phyloP scores from a whole-genome alignment of 1,140 invertebrate genomes.

The Oryzaephilus surinamensis region DNA sequence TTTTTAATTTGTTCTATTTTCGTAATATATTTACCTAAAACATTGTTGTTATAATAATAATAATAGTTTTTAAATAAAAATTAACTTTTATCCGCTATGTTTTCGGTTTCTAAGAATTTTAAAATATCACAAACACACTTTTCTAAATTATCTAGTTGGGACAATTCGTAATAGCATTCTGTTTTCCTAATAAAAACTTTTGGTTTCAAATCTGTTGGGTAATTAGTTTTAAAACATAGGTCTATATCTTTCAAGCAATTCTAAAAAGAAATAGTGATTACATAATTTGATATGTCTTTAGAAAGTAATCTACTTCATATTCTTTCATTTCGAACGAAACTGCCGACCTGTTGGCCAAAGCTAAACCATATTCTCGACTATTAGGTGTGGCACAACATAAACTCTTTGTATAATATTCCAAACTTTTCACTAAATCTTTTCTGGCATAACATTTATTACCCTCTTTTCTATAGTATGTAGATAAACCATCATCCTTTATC shows the following conservation, averaged over 20 bases:
- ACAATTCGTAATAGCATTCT: conserved; percentile 23
- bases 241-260: conserved; percentile 28
- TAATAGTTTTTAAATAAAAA: conserved; percentile 1
- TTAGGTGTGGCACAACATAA: conserved; percentile 25
- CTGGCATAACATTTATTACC: conserved; percentile 25
- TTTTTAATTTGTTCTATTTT: conserved; percentile 18
- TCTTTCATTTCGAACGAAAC: conserved; percentile 25
- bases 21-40: conserved; percentile 20
- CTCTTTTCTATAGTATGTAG: conserved; percentile 19
- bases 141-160: conserved; percentile 18
- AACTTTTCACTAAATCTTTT: conserved; percentile 22
- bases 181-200: conserved; percentile 26
- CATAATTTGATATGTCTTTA: no score
- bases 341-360: conserved; percentile 29
- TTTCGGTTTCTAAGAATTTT: conserved; percentile 15
- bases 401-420: conserved; percentile 26
- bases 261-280: conserved; percentile 19
- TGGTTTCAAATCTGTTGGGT: conserved; percentile 21
- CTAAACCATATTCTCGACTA: conserved; percentile 21
- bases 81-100: conserved; percentile 21
- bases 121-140: conserved; percentile 18
- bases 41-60: background rate
- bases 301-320: no score
- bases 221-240: conserved; percentile 22
- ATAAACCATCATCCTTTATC: conserved; percentile 17